phyloP scores from a whole-genome alignment of 1,140 invertebrate species.

The Phortica variegata region DNA sequence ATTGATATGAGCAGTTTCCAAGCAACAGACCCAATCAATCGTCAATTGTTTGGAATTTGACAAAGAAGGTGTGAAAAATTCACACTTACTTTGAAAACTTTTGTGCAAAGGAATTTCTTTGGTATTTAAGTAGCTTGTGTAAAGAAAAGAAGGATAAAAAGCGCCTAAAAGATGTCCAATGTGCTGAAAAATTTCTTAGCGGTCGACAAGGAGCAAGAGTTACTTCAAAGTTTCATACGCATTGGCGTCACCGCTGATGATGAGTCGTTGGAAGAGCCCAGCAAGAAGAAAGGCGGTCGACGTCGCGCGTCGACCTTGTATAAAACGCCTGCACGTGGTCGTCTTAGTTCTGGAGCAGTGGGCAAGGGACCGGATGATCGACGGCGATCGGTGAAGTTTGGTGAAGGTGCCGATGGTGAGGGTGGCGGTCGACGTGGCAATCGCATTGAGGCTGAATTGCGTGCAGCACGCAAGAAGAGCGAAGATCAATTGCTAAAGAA shows the following conservation, averaged over 20 bases:
- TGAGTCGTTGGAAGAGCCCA: conserved; percentile 33
- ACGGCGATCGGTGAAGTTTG: conserved; percentile 30
- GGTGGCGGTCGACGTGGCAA: conserved; percentile 44
- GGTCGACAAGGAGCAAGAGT: conserved; percentile 68
- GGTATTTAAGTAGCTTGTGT: no score
- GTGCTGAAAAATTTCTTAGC: conserved; percentile 61
- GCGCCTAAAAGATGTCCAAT: conserved; percentile 28
- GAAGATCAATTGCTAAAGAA: conserved; percentile 58
- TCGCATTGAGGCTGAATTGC: conserved; percentile 47
- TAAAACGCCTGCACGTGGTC: conserved; percentile 32
- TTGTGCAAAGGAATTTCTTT: not conserved
- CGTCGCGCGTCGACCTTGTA: conserved; percentile 17
- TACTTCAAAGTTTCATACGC: conserved; percentile 73
- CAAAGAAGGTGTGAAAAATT: conserved; percentile 31
- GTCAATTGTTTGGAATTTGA: conserved; percentile 27
- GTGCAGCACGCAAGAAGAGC: conserved; percentile 40
- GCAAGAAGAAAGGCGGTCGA: conserved; percentile 27
- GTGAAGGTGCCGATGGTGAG: conserved; percentile 25
- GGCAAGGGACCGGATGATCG: conserved; percentile 20
- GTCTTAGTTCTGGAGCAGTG: conserved; percentile 22
- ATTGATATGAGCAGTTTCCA: conserved; percentile 26
- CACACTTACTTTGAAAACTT: conserved; percentile 14
- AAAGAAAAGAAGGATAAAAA: no score
- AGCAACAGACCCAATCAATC: conserved; percentile 42
- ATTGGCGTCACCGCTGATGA: conserved; percentile 59